Evolutionary conservation across 2,888 invertebrate genomes (phyloP).

Genomic region (Falcaria lacertinaria): DNA sequence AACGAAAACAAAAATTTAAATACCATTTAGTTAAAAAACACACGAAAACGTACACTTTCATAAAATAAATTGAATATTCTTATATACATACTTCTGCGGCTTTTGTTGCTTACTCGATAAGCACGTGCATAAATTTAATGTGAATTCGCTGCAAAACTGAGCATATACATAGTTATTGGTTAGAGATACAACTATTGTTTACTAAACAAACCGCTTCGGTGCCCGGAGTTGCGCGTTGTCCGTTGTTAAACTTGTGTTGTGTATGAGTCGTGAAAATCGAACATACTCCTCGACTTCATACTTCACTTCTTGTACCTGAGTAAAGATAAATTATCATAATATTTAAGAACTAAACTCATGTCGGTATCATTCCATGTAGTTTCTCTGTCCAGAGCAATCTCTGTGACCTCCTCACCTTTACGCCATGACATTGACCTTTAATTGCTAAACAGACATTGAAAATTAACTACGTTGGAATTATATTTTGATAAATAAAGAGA

Average conservation of each 20-base stretch:
- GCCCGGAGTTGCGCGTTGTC: neutral
- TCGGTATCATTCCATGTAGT: no score
- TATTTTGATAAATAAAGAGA: no score
- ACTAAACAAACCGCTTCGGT: neutral
- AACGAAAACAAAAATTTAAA: neutral
- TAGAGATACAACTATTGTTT: neutral
- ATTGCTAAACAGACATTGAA: no score
- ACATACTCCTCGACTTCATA: neutral
- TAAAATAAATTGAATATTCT: slow-evolving; percentile 9
- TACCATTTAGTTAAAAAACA: slow-evolving; percentile 5
- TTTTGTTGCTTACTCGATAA: neutral
- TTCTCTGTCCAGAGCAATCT: no score
- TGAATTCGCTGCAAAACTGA: neutral
- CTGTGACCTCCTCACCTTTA: no score
- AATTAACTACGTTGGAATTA: no score
- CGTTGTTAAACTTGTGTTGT: no score
- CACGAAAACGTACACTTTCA: slow-evolving; percentile 9
- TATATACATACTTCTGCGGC: neutral
- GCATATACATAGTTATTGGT: neutral
- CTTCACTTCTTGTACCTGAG: no score
- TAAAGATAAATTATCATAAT: no score
- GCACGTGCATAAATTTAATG: neutral
- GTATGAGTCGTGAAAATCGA: no score
- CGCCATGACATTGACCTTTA: no score
- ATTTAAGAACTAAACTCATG: no score